Evolutionary conservation across 2,113 vertebrate species (phyloP).

Genomic region (Raja brachyura): DNA sequence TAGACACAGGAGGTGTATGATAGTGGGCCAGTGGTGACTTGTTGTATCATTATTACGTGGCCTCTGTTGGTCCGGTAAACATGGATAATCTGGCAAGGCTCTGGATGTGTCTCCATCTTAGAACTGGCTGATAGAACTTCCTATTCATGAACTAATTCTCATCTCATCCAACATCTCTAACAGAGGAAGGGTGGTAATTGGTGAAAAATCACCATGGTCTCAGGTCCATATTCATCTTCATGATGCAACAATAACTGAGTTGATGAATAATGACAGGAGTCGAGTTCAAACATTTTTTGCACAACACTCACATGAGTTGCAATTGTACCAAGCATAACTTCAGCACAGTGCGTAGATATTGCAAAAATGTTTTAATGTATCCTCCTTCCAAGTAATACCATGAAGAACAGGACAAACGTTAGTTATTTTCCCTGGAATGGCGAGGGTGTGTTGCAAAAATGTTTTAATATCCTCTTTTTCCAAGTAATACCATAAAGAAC

Average conservation of each 20-base stretch:
- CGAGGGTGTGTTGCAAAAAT: no score
- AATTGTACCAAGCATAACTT: not conserved
- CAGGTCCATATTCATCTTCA: no score
- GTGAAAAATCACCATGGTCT: not conserved
- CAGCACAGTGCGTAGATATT: not conserved
- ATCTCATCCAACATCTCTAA: not conserved
- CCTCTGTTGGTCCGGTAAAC: no score
- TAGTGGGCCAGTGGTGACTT: no score
- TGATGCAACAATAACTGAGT: not conserved
- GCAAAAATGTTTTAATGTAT: not conserved
- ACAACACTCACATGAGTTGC: not conserved
- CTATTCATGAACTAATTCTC: no score
- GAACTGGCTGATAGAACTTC: no score
- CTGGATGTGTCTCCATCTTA: no score
- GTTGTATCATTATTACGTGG: no score
- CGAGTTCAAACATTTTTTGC: not conserved
- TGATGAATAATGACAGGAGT: not conserved
- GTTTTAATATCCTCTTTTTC: not conserved
- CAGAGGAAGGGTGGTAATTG: not conserved
- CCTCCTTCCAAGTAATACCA: not conserved
- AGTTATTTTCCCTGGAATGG: no score
- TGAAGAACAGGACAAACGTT: not conserved
- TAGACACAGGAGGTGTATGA: no score
- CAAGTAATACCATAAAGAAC: not conserved
- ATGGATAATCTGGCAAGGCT: no score